Evolutionary conservation across 2,888 invertebrate genomes (phyloP), one percentile per base, ranked within the genome.

Genomic region (Rhamnusium bicolor): DNA sequence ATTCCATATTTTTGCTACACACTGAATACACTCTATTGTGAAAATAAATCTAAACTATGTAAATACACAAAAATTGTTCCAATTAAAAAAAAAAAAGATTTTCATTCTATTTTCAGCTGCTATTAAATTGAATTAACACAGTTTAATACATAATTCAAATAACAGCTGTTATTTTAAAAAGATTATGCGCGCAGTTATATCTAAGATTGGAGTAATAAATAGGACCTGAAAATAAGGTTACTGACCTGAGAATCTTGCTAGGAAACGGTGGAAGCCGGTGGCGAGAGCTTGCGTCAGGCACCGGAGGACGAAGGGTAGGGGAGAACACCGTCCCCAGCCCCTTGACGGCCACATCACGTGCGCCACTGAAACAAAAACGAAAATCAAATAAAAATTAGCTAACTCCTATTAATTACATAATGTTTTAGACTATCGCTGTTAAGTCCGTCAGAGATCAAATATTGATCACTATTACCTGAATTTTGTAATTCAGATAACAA

Each of bases 201-300:
- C 56, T 29, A 10, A 16, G 27, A 29, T 29, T 27, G 21, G 7
- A 56, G 27, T 53, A 19, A 24, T 66, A 27, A 16, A 10, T 61
- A 19, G 19, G 21, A 18, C 19, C 16, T 18, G 12, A 73, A 62
- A 71, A 69, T 49, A 63, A 77, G 85, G 82, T 83, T 85, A 87
- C 90, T 90, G 88, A 91, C 91, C 91, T 90, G 91, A 90, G 86
- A 91, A 90, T 88, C 90, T 90, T 86, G 90, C 90, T 88, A 91
- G 89, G 89, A 91, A 91, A 86, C 88, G 87, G 82, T 88, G 87
- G 84, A 88, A 88, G 84, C 87, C 87, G 84, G 87, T 88, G 86
- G 88, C 87, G 80, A 88, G 87, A 80, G 86, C 85, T 83, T 87
- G 88, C 84, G 87, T 86, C 85, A 88, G 86, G 84, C 86, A 87